A percentile compares a stretch with the other conserved stretches of the same genome.
These are phyloP conservation scores for Helarctos malayanus DNA, from an alignment of 2,797 vertebrate genomes.

Conservation along the genomic window DNA sequence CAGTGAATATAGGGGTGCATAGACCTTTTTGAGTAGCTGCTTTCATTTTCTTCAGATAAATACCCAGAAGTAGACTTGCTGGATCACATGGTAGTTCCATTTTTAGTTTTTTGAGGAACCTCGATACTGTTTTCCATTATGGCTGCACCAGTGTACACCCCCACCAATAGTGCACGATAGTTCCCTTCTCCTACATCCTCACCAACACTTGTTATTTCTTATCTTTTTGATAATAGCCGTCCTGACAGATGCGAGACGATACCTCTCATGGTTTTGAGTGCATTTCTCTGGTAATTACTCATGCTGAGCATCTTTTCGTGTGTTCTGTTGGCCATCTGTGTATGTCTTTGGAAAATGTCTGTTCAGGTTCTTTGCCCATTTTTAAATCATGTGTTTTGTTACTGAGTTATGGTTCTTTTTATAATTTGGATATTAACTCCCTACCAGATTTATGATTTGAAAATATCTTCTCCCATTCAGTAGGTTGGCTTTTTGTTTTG, in stretches of 20 bases:
- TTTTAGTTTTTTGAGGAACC: neutral
- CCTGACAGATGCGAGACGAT: neutral
- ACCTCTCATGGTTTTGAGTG: neutral
- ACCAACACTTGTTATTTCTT: neutral
- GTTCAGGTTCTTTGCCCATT: neutral
- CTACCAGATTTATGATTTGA: neutral
- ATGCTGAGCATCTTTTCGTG: neutral
- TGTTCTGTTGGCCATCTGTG: neutral
- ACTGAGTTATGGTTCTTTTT: neutral
- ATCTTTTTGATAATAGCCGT: neutral
- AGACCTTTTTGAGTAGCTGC: neutral
- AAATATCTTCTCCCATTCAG: neutral
- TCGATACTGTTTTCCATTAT: neutral
- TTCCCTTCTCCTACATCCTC: neutral
- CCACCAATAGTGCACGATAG: neutral
- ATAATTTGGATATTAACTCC: neutral
- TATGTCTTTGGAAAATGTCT: neutral
- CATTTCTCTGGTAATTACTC: neutral
- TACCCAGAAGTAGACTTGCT: neutral
- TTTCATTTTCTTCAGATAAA: neutral
- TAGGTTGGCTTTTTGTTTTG: neutral
- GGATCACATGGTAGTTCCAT: neutral
- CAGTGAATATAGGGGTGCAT: neutral
- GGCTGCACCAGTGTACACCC: neutral
- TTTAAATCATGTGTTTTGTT: neutral